Evolutionary conservation across 92 coral and sea anemone species (phyloP), one percentile per base, ranked within the genome.

Genomic region (Epizoanthus scotinus): DNA sequence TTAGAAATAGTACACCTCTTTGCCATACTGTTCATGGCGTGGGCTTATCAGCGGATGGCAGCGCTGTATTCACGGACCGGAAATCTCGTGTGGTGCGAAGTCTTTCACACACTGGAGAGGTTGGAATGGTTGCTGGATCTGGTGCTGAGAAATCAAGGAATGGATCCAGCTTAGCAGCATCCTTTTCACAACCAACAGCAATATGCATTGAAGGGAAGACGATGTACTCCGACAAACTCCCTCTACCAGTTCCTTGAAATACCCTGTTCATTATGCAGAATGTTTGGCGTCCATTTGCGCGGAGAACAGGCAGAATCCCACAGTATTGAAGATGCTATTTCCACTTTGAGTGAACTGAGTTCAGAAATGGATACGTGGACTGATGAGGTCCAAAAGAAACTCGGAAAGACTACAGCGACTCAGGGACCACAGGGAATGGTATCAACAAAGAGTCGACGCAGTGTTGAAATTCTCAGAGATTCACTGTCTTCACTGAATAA

Each of bases 1-100:
- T 86, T 70, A 81, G 47, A 9, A 86, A 81, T 21, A 63, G 89
- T 44, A 8, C 89, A 27, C 68, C 67, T 18, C 40, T 29, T 31
- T 86, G 89, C 63, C 86, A 86, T 0, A 63, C 63, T 9, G 85
- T 86, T 24, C 85, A 81, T 40, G 86, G 89, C 0, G 25, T 81
- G 0, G 82, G 18, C 73, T 73, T 79, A 18, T 38, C 63, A 15
- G 66, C 29, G 19, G 89, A 86, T 1, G 49, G 81, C 0, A 3
- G 40, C 8, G 20, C 81, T 8, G 17, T 81, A 0, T 86, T 82
- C 38, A 69, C 85, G 15, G 82, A 86, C 77, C 68, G 86, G 58
- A 85, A 77, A 25, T 86, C 89, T 52, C 86, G 74, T 4, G 6
- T 53, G 15, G 22, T 86, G n/a, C 78, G 85, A 73, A 5, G 10